Evolutionary conservation across 2,888 invertebrate species (phyloP).

Genomic region (Drosophila niveifrons): DNA sequence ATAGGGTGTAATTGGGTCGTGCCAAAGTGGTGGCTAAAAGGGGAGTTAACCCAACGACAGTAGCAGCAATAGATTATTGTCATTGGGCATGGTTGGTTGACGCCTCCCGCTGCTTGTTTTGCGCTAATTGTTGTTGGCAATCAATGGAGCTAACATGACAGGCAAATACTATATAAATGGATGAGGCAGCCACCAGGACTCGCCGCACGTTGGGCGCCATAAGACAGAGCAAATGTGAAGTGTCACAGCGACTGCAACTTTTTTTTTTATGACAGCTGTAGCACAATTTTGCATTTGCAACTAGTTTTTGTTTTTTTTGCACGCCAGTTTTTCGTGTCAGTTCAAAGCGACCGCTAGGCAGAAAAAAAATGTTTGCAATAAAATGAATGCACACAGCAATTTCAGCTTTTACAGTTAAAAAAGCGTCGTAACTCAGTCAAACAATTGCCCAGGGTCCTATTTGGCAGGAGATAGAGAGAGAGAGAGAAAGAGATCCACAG

Average conservation of each 20-base stretch:
- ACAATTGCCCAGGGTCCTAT: slow-evolving; percentile 15
- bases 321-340: background rate
- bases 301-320: slow-evolving; percentile 13
- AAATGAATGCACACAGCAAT: slow-evolving; percentile 9
- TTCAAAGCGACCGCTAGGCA: slow-evolving; percentile 25
- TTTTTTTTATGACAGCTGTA: slow-evolving; percentile 16
- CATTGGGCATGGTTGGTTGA: slow-evolving; percentile 26
- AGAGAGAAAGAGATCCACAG: background rate
- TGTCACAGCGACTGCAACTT: slow-evolving; percentile 9
- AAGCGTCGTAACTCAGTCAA: slow-evolving; percentile 1
- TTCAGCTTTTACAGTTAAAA: slow-evolving; percentile 12
- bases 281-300: slow-evolving; percentile 20
- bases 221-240: slow-evolving; percentile 2
- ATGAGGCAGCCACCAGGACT: background rate
- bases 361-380: background rate
- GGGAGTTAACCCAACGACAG: slow-evolving; percentile 12
- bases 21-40: slow-evolving; percentile 18
- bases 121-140: slow-evolving; percentile 49
- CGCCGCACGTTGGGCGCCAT: slow-evolving; percentile 16
- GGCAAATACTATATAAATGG: background rate
- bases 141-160: slow-evolving; percentile 30
- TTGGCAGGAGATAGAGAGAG: background rate
- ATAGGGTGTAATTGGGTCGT: slow-evolving; percentile 51
- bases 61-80: background rate
- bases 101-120: slow-evolving; percentile 38